Percentiles rank a stretch among this genome's conserved stretches.
Evolutionary conservation across 2,113 vertebrate species (phyloP).

Genomic region (Aepyceros melampus): DNA sequence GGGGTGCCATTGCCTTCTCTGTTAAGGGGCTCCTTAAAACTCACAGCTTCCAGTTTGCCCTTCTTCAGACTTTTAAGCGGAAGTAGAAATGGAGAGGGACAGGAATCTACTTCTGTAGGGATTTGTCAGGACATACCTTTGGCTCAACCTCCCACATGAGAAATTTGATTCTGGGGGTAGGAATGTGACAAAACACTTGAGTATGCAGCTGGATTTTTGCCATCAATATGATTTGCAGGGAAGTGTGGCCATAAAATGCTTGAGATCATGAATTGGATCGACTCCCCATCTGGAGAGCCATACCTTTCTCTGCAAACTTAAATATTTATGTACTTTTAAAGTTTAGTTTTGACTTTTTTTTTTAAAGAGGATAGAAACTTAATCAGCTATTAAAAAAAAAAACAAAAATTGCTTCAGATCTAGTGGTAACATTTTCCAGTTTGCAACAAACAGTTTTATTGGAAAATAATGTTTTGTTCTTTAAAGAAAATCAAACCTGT

Average conservation of each 20-base stretch:
- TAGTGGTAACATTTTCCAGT: conserved; percentile 17
- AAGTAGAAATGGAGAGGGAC: not conserved
- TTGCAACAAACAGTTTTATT: conserved; percentile 2
- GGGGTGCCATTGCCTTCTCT: not conserved
- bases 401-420: not conserved
- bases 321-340: conserved; percentile 43
- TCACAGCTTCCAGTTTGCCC: not conserved
- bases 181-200: conserved; percentile 39
- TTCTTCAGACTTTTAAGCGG: not conserved
- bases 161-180: conserved; percentile 41
- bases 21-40: not conserved
- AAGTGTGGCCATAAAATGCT: conserved; percentile 41
- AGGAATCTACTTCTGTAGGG: not conserved
- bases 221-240: conserved; percentile 20
- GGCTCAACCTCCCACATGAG: not conserved
- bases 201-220: not conserved
- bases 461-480: conserved; percentile 46
- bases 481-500: conserved; percentile 38
- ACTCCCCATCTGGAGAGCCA: not conserved
- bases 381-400: conserved; percentile 15
- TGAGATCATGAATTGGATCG: conserved; percentile 26
- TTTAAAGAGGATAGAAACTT: not conserved
- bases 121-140: conserved; percentile 31
- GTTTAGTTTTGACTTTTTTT: conserved; percentile 47
- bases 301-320: conserved; percentile 44